Percentiles rank a stretch among this genome's conserved stretches.
Evolutionary conservation across 2,888 invertebrate genomes (phyloP).

Genomic region (Oligia strigilis): DNA sequence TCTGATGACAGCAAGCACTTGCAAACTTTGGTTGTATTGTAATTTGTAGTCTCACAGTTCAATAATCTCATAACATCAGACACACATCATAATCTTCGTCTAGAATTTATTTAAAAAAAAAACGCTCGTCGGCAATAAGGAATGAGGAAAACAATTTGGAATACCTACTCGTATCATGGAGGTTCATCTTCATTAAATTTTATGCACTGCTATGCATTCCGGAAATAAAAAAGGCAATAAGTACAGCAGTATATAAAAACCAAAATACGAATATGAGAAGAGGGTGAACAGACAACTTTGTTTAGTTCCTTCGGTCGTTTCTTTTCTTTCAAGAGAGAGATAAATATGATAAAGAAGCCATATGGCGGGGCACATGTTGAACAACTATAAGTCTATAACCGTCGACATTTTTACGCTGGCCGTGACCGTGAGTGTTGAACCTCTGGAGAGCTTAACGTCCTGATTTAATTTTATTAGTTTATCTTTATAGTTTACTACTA

Average conservation of each 20-base stretch:
- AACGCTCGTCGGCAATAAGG: background rate
- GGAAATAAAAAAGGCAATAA: constrained; percentile 15
- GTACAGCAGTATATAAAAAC: constrained; percentile 22
- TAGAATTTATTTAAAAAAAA: constrained; percentile 21
- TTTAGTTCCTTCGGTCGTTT: constrained; percentile 70
- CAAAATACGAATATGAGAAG: constrained; percentile 19
- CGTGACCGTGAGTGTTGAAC: constrained; percentile 80
- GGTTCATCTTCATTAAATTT: constrained; percentile 7
- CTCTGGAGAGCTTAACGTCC: constrained; percentile 51
- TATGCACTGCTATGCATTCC: background rate
- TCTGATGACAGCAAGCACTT: constrained; percentile 54
- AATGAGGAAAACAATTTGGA: constrained; percentile 36
- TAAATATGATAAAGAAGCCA: constrained; percentile 80
- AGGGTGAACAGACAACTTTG: constrained; percentile 64
- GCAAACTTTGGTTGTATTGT: constrained; percentile 48
- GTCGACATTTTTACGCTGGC: constrained; percentile 71
- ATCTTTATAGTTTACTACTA: constrained; percentile 30
- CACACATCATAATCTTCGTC: constrained; percentile 23
- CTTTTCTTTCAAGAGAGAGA: constrained; percentile 76
- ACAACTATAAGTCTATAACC: constrained; percentile 65
- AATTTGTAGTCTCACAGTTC: constrained; percentile 50
- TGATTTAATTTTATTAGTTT: constrained; percentile 57
- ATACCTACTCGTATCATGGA: background rate
- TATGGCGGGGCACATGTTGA: constrained; percentile 83
- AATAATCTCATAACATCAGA: constrained; percentile 65